Evolutionary conservation across 2,888 invertebrate species (phyloP).

Genomic region (Morpho helenor): DNA sequence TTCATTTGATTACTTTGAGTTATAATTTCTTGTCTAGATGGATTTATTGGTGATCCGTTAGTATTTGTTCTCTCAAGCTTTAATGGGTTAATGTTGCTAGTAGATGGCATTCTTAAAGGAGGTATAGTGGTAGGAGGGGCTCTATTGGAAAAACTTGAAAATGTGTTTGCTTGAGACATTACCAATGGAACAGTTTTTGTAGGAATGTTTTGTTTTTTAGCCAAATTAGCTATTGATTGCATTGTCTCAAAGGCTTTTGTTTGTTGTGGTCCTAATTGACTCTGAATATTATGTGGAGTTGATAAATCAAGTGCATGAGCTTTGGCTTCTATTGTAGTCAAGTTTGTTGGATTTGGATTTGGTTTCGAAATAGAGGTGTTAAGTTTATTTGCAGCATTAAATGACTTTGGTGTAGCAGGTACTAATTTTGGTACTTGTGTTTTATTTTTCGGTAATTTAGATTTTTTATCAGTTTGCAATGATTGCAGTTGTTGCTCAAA

Average conservation of each 20-base stretch:
- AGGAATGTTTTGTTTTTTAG: conserved; percentile 67
- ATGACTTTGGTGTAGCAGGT: conserved; percentile 62
- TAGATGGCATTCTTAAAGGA: conserved; percentile 56
- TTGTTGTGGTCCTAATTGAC: conserved; percentile 61
- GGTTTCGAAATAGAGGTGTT: conserved; percentile 48
- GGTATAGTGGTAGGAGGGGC: conserved; percentile 42
- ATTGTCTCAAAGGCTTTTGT: conserved; percentile 72
- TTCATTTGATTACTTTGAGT: conserved; percentile 49
- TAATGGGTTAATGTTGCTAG: conserved; percentile 49
- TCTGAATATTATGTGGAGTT: conserved; percentile 65
- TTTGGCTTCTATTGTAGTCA: conserved; percentile 47
- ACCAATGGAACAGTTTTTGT: conserved; percentile 48
- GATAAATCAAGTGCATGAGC: conserved; percentile 68
- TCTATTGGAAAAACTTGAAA: conserved; percentile 50
- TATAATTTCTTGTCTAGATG: conserved; percentile 45
- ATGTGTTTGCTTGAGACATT: conserved; percentile 52
- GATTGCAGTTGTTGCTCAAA: conserved; percentile 71
- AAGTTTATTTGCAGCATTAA: conserved; percentile 57
- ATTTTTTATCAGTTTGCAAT: conserved; percentile 64
- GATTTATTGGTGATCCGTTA: conserved; percentile 39
- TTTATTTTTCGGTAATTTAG: conserved; percentile 66
- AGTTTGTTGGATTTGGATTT: conserved; percentile 32
- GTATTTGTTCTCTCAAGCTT: conserved; percentile 54
- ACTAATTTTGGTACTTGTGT: conserved; percentile 69
- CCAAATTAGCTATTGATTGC: conserved; percentile 74